phyloP scores from a whole-genome alignment of 1,140 invertebrate genomes.

The Drosophila kanapiae region DNA sequence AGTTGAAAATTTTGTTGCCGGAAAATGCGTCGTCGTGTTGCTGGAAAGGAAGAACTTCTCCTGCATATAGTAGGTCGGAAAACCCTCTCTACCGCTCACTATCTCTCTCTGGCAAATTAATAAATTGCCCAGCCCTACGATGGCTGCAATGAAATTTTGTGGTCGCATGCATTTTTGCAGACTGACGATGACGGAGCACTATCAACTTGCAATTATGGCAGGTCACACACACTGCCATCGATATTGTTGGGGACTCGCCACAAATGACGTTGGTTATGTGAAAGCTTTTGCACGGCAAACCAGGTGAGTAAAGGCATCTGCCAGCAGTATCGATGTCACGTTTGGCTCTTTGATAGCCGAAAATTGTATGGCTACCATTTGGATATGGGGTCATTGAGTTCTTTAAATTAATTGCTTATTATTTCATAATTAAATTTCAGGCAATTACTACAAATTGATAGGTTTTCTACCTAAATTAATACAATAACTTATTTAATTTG shows the following conservation, averaged over 20 bases:
- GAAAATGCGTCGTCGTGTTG: slow-evolving; percentile 23
- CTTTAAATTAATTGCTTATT: not conserved
- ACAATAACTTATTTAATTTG: not conserved
- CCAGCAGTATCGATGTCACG: slow-evolving; percentile 5
- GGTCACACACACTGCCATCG: slow-evolving; percentile 13
- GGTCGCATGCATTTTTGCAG: slow-evolving; percentile 51
- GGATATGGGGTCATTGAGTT: not conserved
- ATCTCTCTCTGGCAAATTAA: slow-evolving; percentile 56
- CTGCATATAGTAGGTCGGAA: not conserved
- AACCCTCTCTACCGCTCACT: slow-evolving; percentile 13
- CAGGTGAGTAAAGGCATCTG: slow-evolving; percentile 10
- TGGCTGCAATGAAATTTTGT: slow-evolving; percentile 64
- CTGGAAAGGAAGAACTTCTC: slow-evolving; percentile 24
- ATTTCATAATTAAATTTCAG: not conserved
- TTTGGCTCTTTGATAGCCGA: not conserved
- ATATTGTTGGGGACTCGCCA: slow-evolving; percentile 18
- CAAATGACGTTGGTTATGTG: slow-evolving; percentile 35
- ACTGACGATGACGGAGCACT: slow-evolving; percentile 28
- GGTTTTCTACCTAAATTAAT: not conserved
- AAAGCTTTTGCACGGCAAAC: slow-evolving; percentile 17
- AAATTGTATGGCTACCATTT: not conserved
- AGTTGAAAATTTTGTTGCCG: slow-evolving; percentile 41
- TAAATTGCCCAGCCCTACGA: slow-evolving; percentile 58
- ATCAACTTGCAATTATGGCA: slow-evolving; percentile 42
- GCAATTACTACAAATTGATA: not conserved